Evolutionary conservation across 2,888 invertebrate species (phyloP).

Genomic region (Himalopsyche tibetana): DNA sequence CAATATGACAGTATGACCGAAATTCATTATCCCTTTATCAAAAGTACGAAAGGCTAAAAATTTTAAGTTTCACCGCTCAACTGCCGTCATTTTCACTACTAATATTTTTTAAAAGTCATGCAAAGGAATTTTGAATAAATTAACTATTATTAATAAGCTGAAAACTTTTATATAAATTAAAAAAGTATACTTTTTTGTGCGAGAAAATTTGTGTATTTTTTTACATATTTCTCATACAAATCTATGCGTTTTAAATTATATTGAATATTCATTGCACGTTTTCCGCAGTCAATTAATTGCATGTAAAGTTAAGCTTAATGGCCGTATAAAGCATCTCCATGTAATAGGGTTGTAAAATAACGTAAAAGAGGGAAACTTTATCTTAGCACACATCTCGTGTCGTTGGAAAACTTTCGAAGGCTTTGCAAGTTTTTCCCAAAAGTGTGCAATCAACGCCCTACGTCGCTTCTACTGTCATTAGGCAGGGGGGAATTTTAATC

Average conservation of each 20-base stretch:
- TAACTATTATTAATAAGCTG: no score
- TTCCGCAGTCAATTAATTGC: conserved; percentile 28
- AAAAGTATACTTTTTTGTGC: no score
- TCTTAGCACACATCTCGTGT: conserved; percentile 40
- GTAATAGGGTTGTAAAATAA: conserved; percentile 39
- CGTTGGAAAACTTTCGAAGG: conserved; percentile 19
- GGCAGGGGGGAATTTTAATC: conserved; percentile 11
- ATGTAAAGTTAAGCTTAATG: conserved; percentile 24
- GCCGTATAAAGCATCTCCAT: conserved; percentile 25
- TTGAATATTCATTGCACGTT: conserved; percentile 33
- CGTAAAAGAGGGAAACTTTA: conserved; percentile 43
- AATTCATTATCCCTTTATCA: no score
- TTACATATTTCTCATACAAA: neutral
- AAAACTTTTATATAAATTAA: no score
- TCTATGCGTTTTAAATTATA: conserved; percentile 13
- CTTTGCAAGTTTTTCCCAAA: conserved; percentile 39
- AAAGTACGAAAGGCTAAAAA: no score
- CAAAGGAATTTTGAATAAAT: no score
- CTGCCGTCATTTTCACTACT: no score
- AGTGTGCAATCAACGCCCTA: conserved; percentile 17
- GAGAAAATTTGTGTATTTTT: no score
- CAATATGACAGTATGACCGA: no score
- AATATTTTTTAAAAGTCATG: no score
- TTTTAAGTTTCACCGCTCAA: no score
- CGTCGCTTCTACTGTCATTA: conserved; percentile 9